phyloP scores from a whole-genome alignment of 2,888 invertebrate species.

The Mesodorylaimus sp. region DNA sequence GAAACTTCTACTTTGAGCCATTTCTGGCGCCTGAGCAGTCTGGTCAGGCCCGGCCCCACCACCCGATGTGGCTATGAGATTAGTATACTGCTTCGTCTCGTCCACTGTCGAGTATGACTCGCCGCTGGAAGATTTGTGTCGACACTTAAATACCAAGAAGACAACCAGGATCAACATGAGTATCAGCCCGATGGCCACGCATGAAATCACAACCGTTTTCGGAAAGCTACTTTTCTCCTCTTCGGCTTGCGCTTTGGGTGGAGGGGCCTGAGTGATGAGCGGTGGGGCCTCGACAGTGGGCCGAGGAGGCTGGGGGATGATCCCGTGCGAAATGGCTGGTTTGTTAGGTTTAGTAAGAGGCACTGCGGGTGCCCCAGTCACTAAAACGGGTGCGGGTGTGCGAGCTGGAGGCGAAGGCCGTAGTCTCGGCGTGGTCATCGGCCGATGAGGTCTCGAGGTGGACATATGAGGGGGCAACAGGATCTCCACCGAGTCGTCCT shows the following conservation, averaged over 20 bases:
- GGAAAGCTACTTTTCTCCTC: slow-evolving; percentile 50
- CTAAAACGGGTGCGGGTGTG: slow-evolving; percentile 20
- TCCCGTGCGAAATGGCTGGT: too few species aligned
- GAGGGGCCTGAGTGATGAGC: slow-evolving; percentile 20
- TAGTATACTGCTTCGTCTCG: slow-evolving; percentile 50
- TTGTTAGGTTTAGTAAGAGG: too few species aligned
- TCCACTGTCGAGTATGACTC: slow-evolving; percentile 85
- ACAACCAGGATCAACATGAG: slow-evolving; percentile 66
- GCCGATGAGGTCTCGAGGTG: too few species aligned
- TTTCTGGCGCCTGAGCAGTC: not conserved
- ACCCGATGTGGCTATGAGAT: slow-evolving; percentile 15
- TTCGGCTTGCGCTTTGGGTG: slow-evolving; percentile 37
- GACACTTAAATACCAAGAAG: slow-evolving; percentile 68
- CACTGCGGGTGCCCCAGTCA: too few species aligned
- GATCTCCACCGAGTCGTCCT: too few species aligned
- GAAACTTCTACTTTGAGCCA: not conserved
- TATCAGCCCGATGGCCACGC: slow-evolving; percentile 54
- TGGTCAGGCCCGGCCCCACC: slow-evolving; percentile 34
- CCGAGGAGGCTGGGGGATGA: slow-evolving; percentile 15
- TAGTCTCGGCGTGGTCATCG: slow-evolving; percentile 9
- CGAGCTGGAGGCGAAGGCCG: slow-evolving; percentile 13
- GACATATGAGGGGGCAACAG: too few species aligned
- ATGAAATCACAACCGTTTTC: slow-evolving; percentile 67
- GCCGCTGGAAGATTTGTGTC: slow-evolving; percentile 48
- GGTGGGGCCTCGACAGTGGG: slow-evolving; percentile 11